Base-by-base conservation (phyloP, 2,888 invertebrate genomes). In the Mythimna albipuncta region DNA sequence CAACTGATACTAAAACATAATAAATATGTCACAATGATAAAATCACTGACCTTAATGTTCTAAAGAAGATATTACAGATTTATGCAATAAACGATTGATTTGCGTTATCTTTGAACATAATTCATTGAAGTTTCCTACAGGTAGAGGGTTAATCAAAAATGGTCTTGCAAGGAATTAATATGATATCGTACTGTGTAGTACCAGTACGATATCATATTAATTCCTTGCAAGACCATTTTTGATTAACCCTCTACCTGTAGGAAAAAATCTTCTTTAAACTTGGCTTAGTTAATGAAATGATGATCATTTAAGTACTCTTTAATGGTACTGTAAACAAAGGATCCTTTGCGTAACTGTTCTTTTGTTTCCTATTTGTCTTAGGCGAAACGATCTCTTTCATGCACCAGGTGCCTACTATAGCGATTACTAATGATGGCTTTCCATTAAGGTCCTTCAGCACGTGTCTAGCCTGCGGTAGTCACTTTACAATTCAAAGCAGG, bases 1-100 rank as follows among this genome's bases (percentile, higher is more conserved):
- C 35, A 70, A 64, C 41, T 38, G 55, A 64, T 50, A 62, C 26
- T 67, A 72, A 82, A 47, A 47, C 41, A 59, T 75, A 75, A 82
- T 78, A 26, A 67, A 35, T 64, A 69, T 75, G 61, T 58, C 61
- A 69, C 54, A 55, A 61, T 59, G 66, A 75, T 67, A 57, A 26
- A 73, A 69, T 70, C 35, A 64, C 10, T 44, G 75, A 80, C 57
- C 69, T 62, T 38, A 66, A 66, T 10, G 35, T 7, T 59, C 62
- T 16, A 68, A 63, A 69, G 66, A 67, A 67, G 52, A 52, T 72
- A 35, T n/a, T 57, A 38, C 16, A 62, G 19, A 61, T 62, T 54
- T 13, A 54, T 52, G 19, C 10, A 19, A 41, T 26, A 38, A 19
- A 16, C 6, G 10, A n/a, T 59, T 41, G 1, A 71, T 78, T 44